Evolutionary conservation across 2,797 vertebrate species (phyloP), one percentile per base, ranked within the genome.

Genomic region (Phrynocephalus guinanensis): DNA sequence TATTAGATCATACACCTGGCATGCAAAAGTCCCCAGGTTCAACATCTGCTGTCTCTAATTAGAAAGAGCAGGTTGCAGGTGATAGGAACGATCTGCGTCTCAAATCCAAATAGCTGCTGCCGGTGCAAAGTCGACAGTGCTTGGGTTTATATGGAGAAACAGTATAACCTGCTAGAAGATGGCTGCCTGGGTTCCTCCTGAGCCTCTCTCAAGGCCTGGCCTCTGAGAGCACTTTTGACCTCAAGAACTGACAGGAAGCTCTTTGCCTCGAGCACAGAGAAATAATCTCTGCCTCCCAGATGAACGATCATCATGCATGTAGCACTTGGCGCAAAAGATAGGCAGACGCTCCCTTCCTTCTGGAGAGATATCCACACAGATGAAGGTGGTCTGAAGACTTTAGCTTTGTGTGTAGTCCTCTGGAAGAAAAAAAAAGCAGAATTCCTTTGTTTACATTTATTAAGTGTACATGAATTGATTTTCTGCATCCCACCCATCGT

Each of bases 241-340:
- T 75, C 26, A 82, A 26, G 56, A 30, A 56, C 71, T 24, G 20
- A 13, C 70, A 67, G 33, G 16, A 76, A 82, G 44, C 18, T 50
- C 50, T 63, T 60, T 78, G 80, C 18, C 2, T 1, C 71, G 67
- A 71, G 16, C 60, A n/a, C 66, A 56, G 81, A 78, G 80, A 77
- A 71, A 50, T 84, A 88, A 88, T 88, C 82, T 88, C 70, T 26
- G n/a, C 18, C 6, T 15, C 33, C 68, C 87, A 88, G 44, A 73
- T 73, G 77, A 52, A 2, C 72, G 68, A 68, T n/a, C 48, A 33
- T 20, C 73, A 11, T 68, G 2, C 10, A 4, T 28, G 38, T 28
- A 38, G 22, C 22, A 56, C 26, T 75, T 70, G 10, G 44, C 33
- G 6, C 68, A 67, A 66, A 63, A 73, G 67, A 30, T 66, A 84